Conservation (phyloP, 1,140 invertebrate species). For the Tetragonula clypearis region DNA sequence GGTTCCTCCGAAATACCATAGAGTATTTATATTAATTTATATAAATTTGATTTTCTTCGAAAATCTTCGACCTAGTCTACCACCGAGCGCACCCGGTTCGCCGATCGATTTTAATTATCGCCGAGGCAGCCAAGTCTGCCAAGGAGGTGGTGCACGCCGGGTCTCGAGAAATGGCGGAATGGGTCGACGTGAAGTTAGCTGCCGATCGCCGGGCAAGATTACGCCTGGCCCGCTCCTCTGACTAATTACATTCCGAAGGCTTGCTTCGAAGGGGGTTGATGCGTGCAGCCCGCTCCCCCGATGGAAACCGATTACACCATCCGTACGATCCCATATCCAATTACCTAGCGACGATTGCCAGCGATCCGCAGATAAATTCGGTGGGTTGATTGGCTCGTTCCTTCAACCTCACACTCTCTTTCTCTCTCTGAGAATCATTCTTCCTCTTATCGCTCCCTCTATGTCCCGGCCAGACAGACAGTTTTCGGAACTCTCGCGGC, state of each 20-base stretch:
- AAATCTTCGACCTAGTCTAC: no score
- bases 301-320: conserved; percentile 53
- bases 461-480: background rate
- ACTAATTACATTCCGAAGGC: conserved; percentile 79
- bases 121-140: background rate
- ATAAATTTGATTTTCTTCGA: no score
- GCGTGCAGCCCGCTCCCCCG: conserved; percentile 1
- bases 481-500: background rate
- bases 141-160: conserved; percentile 42
- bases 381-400: conserved; percentile 54
- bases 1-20: no score
- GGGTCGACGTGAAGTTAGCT: conserved; percentile 9
- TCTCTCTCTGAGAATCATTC: background rate
- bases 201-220: conserved; percentile 71
- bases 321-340: conserved; percentile 71
- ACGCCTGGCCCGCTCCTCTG: conserved; percentile 64
- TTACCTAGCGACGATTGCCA: conserved; percentile 74
- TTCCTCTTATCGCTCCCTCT: background rate
- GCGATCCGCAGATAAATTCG: conserved; percentile 67
- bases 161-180: conserved; percentile 53
- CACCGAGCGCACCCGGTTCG: conserved; percentile 19
- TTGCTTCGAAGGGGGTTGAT: conserved; percentile 34
- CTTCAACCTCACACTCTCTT: background rate
- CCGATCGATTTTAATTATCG: conserved; percentile 73
- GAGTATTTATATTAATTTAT: no score